Percentiles rank a stretch among this genome's conserved stretches.
Evolutionary conservation across 2,888 invertebrate species (phyloP).

Genomic region (Eumacrocentrus americanus): DNA sequence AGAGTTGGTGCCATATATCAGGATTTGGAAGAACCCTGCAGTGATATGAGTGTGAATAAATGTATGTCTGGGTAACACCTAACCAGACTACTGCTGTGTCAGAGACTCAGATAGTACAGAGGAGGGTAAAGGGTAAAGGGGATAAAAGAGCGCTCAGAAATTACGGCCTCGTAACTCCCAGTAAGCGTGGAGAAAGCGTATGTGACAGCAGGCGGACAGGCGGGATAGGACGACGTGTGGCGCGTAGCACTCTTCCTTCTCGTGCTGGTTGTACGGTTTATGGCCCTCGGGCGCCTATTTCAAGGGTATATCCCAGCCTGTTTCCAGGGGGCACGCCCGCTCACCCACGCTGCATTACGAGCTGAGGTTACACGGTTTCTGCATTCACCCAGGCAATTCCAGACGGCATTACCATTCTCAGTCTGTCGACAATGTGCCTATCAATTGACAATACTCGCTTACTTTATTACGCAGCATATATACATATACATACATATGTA

Average conservation of each 20-base stretch:
- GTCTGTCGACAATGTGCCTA: neutral
- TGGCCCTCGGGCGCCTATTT: slow-evolving; percentile 46
- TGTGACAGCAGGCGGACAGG: slow-evolving; percentile 50
- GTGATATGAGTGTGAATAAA: too few species aligned
- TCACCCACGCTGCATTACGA: slow-evolving; percentile 43
- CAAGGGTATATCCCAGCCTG: slow-evolving; percentile 34
- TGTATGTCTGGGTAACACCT: too few species aligned
- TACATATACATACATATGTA: neutral
- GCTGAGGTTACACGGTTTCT: slow-evolving; percentile 52
- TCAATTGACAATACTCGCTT: slow-evolving; percentile 17
- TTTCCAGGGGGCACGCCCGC: slow-evolving; percentile 39
- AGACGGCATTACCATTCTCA: slow-evolving; percentile 16
- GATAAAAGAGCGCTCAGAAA: slow-evolving; percentile 45
- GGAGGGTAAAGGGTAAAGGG: slow-evolving; percentile 34
- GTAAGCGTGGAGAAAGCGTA: slow-evolving; percentile 55
- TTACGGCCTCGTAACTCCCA: slow-evolving; percentile 58
- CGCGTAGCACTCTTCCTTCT: slow-evolving; percentile 15
- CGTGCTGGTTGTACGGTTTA: slow-evolving; percentile 44
- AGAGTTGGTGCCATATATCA: too few species aligned
- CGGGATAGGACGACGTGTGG: slow-evolving; percentile 28
- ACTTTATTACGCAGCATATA: neutral
- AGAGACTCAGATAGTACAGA: slow-evolving; percentile 6
- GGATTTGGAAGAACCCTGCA: too few species aligned
- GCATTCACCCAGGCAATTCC: slow-evolving; percentile 44
- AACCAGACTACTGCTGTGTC: neutral